A percentile compares a stretch with the other conserved stretches of the same genome.
Conservation (phyloP, 2,888 invertebrate genomes). For the Polymixis flavicincta region DNA sequence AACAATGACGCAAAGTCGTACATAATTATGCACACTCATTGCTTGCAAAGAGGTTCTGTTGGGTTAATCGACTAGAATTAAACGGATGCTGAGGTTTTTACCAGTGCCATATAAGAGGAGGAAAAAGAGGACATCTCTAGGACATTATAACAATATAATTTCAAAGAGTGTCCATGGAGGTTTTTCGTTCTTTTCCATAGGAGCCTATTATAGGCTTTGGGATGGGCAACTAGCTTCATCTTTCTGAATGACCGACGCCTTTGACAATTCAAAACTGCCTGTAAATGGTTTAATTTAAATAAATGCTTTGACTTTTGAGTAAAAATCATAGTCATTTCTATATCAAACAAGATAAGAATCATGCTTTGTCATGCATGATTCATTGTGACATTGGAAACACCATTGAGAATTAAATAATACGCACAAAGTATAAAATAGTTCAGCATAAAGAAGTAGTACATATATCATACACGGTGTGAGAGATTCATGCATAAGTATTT, state of each 20-base stretch:
- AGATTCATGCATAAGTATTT: neutral
- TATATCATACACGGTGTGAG: neutral
- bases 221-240: neutral
- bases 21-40: constrained; percentile 28
- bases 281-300: neutral
- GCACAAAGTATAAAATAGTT: neutral
- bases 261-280: neutral
- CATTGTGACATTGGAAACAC: neutral
- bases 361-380: constrained; percentile 28
- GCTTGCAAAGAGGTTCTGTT: constrained; percentile 22
- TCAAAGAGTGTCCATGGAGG: neutral
- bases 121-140: neutral
- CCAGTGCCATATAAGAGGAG: no score
- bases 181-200: neutral
- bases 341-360: constrained; percentile 24
- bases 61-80: constrained; percentile 1
- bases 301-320: neutral
- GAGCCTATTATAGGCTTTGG: neutral
- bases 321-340: constrained; percentile 4
- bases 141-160: neutral
- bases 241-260: neutral
- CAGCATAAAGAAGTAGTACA: neutral
- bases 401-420: constrained; percentile 1
- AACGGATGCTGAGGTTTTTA: neutral
- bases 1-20: constrained; percentile 41